Conservation (phyloP, 2,888 invertebrate genomes). For the Ypsolopha sequella region DNA sequence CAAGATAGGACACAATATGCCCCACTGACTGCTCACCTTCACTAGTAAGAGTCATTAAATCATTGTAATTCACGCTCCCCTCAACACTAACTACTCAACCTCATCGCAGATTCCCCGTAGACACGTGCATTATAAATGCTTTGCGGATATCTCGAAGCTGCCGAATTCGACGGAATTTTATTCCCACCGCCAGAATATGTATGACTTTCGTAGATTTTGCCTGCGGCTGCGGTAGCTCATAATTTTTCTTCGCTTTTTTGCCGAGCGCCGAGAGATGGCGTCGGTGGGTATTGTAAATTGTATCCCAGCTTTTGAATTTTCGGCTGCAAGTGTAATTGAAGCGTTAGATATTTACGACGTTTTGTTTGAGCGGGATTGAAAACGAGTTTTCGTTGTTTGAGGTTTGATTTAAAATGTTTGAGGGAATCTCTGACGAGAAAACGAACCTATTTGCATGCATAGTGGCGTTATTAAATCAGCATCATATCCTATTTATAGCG, state of each 20-base stretch:
- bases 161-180: constrained; percentile 33
- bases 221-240: neutral
- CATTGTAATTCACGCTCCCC: neutral
- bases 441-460: too few relatives aligned
- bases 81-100: constrained; percentile 9
- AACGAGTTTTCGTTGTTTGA: too few relatives aligned
- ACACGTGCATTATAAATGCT: constrained; percentile 52
- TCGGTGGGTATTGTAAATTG: neutral
- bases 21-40: too few relatives aligned
- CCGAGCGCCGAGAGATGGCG: neutral
- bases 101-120: constrained; percentile 36
- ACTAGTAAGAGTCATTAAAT: too few relatives aligned
- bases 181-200: constrained; percentile 20
- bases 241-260: neutral
- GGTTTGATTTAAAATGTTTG: too few relatives aligned
- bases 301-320: neutral
- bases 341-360: neutral
- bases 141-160: constrained; percentile 29
- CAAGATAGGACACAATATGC: too few relatives aligned
- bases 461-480: too few relatives aligned
- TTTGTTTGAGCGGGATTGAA: too few relatives aligned
- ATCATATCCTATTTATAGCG: too few relatives aligned
- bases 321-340: neutral
- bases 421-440: too few relatives aligned
- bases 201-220: constrained; percentile 1